These are phyloP conservation scores for Vanessa cardui DNA, from an alignment of 2,888 invertebrate species.

Conservation along the genomic window DNA sequence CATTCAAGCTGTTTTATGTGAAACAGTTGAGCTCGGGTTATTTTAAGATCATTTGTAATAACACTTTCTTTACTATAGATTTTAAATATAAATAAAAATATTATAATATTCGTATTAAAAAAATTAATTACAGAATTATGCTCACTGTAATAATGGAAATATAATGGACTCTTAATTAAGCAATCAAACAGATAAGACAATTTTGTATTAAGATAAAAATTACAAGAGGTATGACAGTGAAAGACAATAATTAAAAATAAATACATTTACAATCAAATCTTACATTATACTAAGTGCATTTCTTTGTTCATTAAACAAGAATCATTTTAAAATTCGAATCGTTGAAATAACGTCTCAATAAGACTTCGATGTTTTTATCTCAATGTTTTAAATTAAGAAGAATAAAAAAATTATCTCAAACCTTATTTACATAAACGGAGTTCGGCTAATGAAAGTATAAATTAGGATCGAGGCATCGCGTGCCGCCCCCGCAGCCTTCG, in stretches of 20 bases:
- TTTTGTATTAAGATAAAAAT: background rate
- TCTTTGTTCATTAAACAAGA: slow-evolving; percentile 3
- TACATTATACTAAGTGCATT: slow-evolving; percentile 5
- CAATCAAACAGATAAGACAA: background rate
- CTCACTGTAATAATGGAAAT: background rate
- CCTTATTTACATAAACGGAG: slow-evolving; percentile 39
- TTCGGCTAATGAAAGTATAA: slow-evolving; percentile 47
- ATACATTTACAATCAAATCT: background rate
- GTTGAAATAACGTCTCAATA: slow-evolving; percentile 8
- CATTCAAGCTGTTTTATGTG: slow-evolving; percentile 10
- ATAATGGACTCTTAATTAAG: background rate
- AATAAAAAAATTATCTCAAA: slow-evolving; percentile 22
- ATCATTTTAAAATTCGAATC: background rate
- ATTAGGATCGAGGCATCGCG: slow-evolving; percentile 56
- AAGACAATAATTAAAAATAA: background rate
- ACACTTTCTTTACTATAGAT: background rate
- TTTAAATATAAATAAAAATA: background rate
- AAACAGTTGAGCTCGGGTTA: background rate
- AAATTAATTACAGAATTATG: background rate
- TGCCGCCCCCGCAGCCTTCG: slow-evolving; percentile 60
- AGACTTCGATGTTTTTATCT: slow-evolving; percentile 3
- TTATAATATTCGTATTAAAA: no score
- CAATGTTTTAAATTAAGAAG: background rate
- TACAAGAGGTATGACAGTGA: background rate
- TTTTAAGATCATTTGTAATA: background rate